phyloP scores from a whole-genome alignment of 2,888 invertebrate genomes.

The Neuroscelio doddi region DNA sequence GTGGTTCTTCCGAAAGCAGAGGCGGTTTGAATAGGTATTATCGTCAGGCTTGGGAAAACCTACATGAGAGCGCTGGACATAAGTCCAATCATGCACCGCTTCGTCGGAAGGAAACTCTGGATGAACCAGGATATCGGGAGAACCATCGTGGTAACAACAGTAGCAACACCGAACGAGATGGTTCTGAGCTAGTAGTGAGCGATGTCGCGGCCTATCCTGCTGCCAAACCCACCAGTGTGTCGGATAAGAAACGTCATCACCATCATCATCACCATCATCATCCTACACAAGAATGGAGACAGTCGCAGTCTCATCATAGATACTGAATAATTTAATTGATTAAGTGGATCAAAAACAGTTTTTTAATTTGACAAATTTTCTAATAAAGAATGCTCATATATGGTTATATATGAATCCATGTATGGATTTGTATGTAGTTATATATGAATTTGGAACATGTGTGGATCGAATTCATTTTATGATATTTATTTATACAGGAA shows the following conservation, averaged over 20 bases:
- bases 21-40: slow-evolving; percentile 90
- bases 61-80: slow-evolving; percentile 85
- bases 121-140: slow-evolving; percentile 75
- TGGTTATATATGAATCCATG: too few relatives aligned
- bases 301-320: slow-evolving; percentile 74
- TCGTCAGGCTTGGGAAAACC: slow-evolving; percentile 93
- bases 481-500: too few relatives aligned
- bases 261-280: slow-evolving; percentile 77
- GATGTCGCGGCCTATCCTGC: slow-evolving; percentile 74
- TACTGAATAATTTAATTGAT: slow-evolving; percentile 65
- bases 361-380: too few relatives aligned
- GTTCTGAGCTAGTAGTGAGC: slow-evolving; percentile 84
- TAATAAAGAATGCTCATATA: too few relatives aligned
- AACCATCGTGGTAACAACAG: slow-evolving; percentile 60
- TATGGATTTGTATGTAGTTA: too few relatives aligned
- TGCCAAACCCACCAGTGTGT: slow-evolving; percentile 71
- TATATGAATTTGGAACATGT: too few relatives aligned
- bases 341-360: slow-evolving; percentile 13
- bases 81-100: slow-evolving; percentile 77
- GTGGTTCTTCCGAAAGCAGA: slow-evolving; percentile 88
- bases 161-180: slow-evolving; percentile 74
- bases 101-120: slow-evolving; percentile 81
- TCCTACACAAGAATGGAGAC: slow-evolving; percentile 75
- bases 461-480: too few relatives aligned
- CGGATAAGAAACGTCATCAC: slow-evolving; percentile 82